A percentile compares a stretch with the other conserved stretches of the same genome.
Evolutionary conservation across 2,888 invertebrate species (phyloP).

Genomic region (Athrips mouffetella): DNA sequence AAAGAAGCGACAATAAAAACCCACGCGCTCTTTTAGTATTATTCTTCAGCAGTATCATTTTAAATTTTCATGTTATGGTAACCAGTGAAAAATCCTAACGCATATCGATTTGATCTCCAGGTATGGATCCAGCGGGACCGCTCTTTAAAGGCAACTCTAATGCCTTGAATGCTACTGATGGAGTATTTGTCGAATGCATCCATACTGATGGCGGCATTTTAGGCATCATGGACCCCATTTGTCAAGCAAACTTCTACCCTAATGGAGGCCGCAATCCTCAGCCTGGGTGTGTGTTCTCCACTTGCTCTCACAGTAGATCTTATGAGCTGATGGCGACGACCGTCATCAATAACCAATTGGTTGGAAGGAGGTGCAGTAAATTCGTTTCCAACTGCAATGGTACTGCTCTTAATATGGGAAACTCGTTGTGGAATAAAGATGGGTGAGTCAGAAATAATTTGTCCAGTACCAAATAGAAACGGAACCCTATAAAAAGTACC

Average conservation of each 20-base stretch:
- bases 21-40: too few relatives aligned
- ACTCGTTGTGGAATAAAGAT: conserved; percentile 25
- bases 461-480: too few relatives aligned
- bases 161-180: conserved; percentile 32
- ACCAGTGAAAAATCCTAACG: neutral
- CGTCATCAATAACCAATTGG: conserved; percentile 28
- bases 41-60: too few relatives aligned
- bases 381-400: conserved; percentile 42
- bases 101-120: conserved; percentile 24
- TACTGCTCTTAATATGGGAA: conserved; percentile 42
- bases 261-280: conserved; percentile 39
- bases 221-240: conserved; percentile 39
- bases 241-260: conserved; percentile 42
- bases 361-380: conserved; percentile 31
- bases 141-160: conserved; percentile 34
- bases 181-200: conserved; percentile 41
- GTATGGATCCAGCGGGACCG: conserved; percentile 50
- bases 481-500: too few relatives aligned
- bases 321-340: conserved; percentile 29
- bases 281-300: conserved; percentile 33
- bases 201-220: conserved; percentile 42
- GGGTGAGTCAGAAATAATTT: too few relatives aligned
- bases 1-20: too few relatives aligned
- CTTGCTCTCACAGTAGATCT: conserved; percentile 18
- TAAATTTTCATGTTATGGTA: too few relatives aligned